Base-by-base conservation (phyloP, 2,888 invertebrate species). In the Eugnorisma glareosa region DNA sequence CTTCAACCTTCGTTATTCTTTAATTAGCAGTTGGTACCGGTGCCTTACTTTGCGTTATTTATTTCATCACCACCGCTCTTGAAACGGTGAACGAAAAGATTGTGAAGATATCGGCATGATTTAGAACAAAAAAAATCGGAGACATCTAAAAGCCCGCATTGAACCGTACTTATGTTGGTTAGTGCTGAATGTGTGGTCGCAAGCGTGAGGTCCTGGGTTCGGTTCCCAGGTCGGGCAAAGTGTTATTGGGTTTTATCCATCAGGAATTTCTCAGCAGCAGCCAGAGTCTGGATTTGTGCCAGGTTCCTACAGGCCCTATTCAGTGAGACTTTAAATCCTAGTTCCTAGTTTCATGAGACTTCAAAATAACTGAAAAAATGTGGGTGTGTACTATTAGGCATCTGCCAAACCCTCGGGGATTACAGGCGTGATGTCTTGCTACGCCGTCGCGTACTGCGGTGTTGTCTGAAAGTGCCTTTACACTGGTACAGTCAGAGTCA, bases 1-100 rank as follows among this genome's bases (percentile, higher is more conserved):
- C 74, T 83, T 83, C 76, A 79, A 81, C 67, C 74, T 86, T 88
- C 87, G 77, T 88, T 88, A 84, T 84, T 88, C 68, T 89, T 87
- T 84, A 78, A 89, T 89, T 89, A 89, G 82, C 86, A 75, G 35
- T n/a, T 31, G 21, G 31, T 35, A 73, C 7, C 6, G 35, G n/a
- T 40, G 35, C n/a, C 40, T 28, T 40, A 18, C 40, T 64, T 64
- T 64, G 7, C 40, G 3, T 10, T 2, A 3, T 40, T 40, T 37
- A 40, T 64, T 40, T 18, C 8, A 2, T 37, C n/a, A 40, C 40
- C 40, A 1, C 64, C 18, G 8, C 18, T 40, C 40, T 40, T 64
- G 11, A 4, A 18, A 40, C 18, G 0, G 8, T 0, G 2, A 40
- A 40, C 4, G 18, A 40, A n/a, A 64, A 8, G 8, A 40, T n/a